Evolutionary conservation across 2,888 invertebrate species (phyloP).

Genomic region (Amphipyra tragopoginis): DNA sequence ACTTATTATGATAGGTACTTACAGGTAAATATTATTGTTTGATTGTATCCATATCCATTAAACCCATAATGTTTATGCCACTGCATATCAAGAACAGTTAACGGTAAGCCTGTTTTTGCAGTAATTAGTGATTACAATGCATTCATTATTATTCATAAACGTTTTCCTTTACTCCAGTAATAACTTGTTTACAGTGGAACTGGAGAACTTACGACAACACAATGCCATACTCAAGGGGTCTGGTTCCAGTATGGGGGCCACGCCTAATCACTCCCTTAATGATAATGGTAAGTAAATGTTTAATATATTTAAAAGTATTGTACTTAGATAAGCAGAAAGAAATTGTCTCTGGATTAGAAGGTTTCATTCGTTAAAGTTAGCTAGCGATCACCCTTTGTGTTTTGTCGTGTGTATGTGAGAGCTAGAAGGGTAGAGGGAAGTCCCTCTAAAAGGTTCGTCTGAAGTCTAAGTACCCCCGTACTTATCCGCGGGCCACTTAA

Average conservation of each 20-base stretch:
- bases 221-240: slow-evolving; percentile 87
- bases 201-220: slow-evolving; percentile 90
- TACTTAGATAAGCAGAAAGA: too few relatives aligned
- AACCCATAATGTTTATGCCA: slow-evolving; percentile 23
- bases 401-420: too few relatives aligned
- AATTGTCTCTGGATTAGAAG: too few relatives aligned
- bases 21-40: neutral
- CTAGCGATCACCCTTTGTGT: too few relatives aligned
- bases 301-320: too few relatives aligned
- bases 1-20: neutral
- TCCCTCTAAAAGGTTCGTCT: too few relatives aligned
- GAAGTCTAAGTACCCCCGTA: too few relatives aligned
- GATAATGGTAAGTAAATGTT: slow-evolving; percentile 71
- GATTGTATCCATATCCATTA: slow-evolving; percentile 10
- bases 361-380: too few relatives aligned
- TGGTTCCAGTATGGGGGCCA: slow-evolving; percentile 74
- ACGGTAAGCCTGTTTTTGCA: slow-evolving; percentile 24
- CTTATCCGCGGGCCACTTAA: too few relatives aligned
- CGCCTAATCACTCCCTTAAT: slow-evolving; percentile 73
- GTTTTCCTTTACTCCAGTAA: slow-evolving; percentile 44
- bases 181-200: slow-evolving; percentile 84
- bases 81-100: slow-evolving; percentile 43
- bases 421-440: too few relatives aligned
- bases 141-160: slow-evolving; percentile 33
- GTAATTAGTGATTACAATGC: slow-evolving; percentile 43